phyloP scores from a whole-genome alignment of 1,140 invertebrate species.

The Wasmannia auropunctata region DNA sequence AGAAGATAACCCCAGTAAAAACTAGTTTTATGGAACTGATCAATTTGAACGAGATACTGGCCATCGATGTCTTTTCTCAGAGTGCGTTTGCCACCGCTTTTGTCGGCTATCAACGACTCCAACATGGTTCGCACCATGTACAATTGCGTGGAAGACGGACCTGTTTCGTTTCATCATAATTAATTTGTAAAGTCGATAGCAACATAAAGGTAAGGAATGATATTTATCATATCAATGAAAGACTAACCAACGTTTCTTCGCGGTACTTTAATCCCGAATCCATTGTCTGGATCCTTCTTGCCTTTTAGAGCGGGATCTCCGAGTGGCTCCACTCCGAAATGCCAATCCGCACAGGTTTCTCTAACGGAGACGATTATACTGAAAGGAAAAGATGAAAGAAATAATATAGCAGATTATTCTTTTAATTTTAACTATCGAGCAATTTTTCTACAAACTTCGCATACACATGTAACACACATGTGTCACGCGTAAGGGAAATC shows the following conservation, averaged over 20 bases:
- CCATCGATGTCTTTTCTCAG: conserved; percentile 98
- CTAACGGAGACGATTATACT: conserved; percentile 97
- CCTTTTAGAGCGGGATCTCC: conserved; percentile 97
- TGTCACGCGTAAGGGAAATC: background rate
- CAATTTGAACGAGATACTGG: conserved; percentile 95
- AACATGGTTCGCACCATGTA: conserved; percentile 99
- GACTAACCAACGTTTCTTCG: conserved; percentile 94
- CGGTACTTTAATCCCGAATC: conserved; percentile 97
- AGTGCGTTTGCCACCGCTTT: conserved; percentile 97
- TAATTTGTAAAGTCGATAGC: background rate
- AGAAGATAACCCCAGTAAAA: conserved; percentile 99
- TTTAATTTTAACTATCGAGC: background rate
- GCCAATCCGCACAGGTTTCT: conserved; percentile 98
- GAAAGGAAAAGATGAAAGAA: conserved; percentile 66
- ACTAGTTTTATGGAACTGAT: conserved; percentile 97
- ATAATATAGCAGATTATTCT: background rate
- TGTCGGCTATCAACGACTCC: conserved; percentile 98
- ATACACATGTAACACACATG: background rate
- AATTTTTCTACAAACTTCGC: background rate
- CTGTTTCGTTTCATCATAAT: conserved; percentile 80
- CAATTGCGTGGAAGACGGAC: conserved; percentile 96
- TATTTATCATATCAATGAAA: background rate
- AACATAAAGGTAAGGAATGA: background rate
- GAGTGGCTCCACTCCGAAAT: conserved; percentile 95
- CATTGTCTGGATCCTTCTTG: conserved; percentile 97